Conservation (phyloP, 2,113 vertebrate genomes). For the Campylorhamphus procurvoides region DNA sequence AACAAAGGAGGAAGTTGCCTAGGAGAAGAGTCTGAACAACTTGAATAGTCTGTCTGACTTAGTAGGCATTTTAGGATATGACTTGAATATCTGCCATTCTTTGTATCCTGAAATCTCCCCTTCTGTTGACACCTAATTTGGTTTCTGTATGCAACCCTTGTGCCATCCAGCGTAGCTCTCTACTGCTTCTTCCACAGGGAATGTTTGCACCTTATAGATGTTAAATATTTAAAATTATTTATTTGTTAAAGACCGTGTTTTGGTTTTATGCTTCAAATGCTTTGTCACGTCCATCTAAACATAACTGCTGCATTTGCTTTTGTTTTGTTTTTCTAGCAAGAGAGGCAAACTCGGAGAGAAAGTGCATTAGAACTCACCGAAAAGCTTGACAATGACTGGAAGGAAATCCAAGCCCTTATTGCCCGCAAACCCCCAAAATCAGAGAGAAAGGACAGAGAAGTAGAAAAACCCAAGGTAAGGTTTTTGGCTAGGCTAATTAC, state of each 20-base stretch:
- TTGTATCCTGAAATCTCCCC: not conserved
- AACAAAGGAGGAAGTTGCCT: not conserved
- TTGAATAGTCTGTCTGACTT: not conserved
- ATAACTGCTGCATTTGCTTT: not conserved
- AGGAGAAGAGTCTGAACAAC: not conserved
- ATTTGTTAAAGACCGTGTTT: not conserved
- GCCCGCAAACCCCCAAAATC: slow-evolving; percentile 77
- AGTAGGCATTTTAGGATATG: not conserved
- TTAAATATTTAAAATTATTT: not conserved
- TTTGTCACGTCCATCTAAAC: not conserved
- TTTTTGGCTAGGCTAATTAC: not conserved
- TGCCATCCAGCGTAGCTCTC: not conserved
- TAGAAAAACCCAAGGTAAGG: slow-evolving; percentile 85
- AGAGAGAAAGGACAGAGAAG: slow-evolving; percentile 61
- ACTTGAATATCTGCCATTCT: not conserved
- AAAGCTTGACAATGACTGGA: slow-evolving; percentile 95
- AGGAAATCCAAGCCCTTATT: slow-evolving; percentile 86
- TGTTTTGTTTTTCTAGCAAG: slow-evolving; percentile 76
- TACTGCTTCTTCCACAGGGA: not conserved
- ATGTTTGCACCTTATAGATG: not conserved
- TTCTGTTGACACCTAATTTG: not conserved
- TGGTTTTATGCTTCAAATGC: not conserved
- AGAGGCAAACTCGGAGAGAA: slow-evolving; percentile 88
- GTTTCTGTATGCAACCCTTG: not conserved
- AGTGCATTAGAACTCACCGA: slow-evolving; percentile 90